phyloP scores from a whole-genome alignment of 23 tunicate genomes.

The Ascidia mentula region DNA sequence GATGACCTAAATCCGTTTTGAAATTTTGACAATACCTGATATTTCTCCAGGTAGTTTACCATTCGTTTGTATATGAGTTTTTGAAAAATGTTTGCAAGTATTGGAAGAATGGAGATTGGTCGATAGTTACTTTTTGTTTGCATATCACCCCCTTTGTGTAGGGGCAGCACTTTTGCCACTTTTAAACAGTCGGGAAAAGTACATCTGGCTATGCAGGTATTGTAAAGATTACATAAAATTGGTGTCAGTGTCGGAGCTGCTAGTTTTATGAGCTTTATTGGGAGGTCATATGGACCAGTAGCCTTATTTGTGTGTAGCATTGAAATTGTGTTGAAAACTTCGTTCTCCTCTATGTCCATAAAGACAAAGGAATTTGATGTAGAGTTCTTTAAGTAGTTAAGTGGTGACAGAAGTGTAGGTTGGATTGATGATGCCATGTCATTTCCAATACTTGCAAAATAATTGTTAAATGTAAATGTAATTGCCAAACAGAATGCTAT shows the following conservation, averaged over 20 bases:
- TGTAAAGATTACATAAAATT: background rate
- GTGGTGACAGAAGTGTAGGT: too few species aligned
- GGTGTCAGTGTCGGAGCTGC: constrained; percentile 6
- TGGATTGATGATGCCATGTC: too few species aligned
- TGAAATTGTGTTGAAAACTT: background rate
- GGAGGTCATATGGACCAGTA: constrained; percentile 1
- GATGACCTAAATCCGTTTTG: constrained; percentile 7
- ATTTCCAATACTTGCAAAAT: too few species aligned
- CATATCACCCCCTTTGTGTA: background rate
- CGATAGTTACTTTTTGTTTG: background rate
- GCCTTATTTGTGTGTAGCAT: background rate
- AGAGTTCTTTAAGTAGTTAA: too few species aligned
- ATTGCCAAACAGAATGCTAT: too few species aligned
- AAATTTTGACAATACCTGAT: background rate
- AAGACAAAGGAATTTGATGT: too few species aligned
- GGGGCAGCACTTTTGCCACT: constrained; percentile 6
- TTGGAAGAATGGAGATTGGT: background rate
- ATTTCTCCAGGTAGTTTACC: constrained; percentile 6
- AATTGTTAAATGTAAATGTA: too few species aligned
- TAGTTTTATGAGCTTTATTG: constrained; percentile 2
- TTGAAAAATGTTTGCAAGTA: constrained; percentile 17
- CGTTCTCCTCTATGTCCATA: background rate
- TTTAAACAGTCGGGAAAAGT: constrained; percentile 1
- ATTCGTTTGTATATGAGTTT: constrained; percentile 8
- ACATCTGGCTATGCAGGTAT: background rate